Evolutionary conservation across 1,140 invertebrate genomes (phyloP).

Genomic region (Pogonomyrmex californicus): DNA sequence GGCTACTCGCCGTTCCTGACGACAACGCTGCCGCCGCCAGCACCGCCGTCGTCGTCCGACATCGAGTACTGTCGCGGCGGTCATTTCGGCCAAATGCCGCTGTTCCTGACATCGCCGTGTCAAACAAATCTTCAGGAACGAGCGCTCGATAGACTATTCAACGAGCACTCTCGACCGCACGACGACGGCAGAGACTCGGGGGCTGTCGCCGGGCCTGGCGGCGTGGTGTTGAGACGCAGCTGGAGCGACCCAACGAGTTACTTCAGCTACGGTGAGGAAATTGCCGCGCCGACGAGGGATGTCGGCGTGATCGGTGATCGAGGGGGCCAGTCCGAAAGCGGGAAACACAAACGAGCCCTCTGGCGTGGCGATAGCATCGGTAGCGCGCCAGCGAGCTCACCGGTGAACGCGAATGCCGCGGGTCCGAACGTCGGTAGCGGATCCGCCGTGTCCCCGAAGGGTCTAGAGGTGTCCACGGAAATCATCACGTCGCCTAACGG

Average conservation of each 20-base stretch:
- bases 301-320: constrained; percentile 87
- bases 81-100: constrained; percentile 75
- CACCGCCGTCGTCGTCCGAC: constrained; percentile 48
- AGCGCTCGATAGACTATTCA: constrained; percentile 85
- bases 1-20: constrained; percentile 86
- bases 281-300: constrained; percentile 82
- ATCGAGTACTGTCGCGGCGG: constrained; percentile 64
- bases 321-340: constrained; percentile 81
- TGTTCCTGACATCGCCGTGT: constrained; percentile 79
- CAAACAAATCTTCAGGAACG: constrained; percentile 78
- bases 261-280: constrained; percentile 80
- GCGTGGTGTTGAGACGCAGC: constrained; percentile 87
- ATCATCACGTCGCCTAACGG: constrained; percentile 93
- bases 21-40: constrained; percentile 65
- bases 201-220: constrained; percentile 56
- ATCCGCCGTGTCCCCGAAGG: constrained; percentile 74
- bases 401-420: constrained; percentile 40
- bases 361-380: constrained; percentile 80
- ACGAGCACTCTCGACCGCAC: constrained; percentile 80
- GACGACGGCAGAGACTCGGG: constrained; percentile 70
- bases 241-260: constrained; percentile 89
- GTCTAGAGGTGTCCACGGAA: constrained; percentile 91
- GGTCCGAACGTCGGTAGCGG: constrained; percentile 28
- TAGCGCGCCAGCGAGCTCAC: constrained; percentile 39
- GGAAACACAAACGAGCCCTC: constrained; percentile 64